phyloP scores from a whole-genome alignment of 2,888 invertebrate genomes.

The Pediacus dermestoides region DNA sequence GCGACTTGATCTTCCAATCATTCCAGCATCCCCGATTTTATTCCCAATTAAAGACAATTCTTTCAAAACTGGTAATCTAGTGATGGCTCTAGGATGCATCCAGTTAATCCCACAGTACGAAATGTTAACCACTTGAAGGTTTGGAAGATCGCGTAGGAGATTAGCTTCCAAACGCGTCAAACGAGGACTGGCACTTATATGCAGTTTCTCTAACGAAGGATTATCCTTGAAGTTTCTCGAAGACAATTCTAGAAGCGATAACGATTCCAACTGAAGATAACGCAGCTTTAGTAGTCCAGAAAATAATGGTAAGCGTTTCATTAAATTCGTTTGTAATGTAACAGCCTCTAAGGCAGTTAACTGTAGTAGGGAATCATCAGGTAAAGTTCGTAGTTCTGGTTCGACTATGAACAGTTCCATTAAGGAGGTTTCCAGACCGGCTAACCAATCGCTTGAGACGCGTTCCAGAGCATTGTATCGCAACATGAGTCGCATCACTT shows the following conservation, averaged over 20 bases:
- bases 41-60: slow-evolving; percentile 71
- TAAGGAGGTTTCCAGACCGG: slow-evolving; percentile 70
- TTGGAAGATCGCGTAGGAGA: slow-evolving; percentile 59
- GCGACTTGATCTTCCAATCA: slow-evolving; percentile 73
- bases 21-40: slow-evolving; percentile 71
- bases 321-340: slow-evolving; percentile 72
- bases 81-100: slow-evolving; percentile 75
- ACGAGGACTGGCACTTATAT: slow-evolving; percentile 66
- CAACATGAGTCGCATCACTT: slow-evolving; percentile 75
- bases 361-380: slow-evolving; percentile 72
- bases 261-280: slow-evolving; percentile 71
- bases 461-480: slow-evolving; percentile 80
- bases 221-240: slow-evolving; percentile 69
- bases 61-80: slow-evolving; percentile 65
- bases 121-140: slow-evolving; percentile 69
- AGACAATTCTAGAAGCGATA: slow-evolving; percentile 61
- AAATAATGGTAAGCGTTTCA: slow-evolving; percentile 73
- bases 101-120: slow-evolving; percentile 71
- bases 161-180: slow-evolving; percentile 70
- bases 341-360: slow-evolving; percentile 76
- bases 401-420: slow-evolving; percentile 84
- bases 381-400: slow-evolving; percentile 73
- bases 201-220: slow-evolving; percentile 69
- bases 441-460: slow-evolving; percentile 76
- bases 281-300: slow-evolving; percentile 67